These are phyloP conservation scores for Nebria ingens DNA, from an alignment of 1,140 invertebrate genomes.

Conservation along the genomic window DNA sequence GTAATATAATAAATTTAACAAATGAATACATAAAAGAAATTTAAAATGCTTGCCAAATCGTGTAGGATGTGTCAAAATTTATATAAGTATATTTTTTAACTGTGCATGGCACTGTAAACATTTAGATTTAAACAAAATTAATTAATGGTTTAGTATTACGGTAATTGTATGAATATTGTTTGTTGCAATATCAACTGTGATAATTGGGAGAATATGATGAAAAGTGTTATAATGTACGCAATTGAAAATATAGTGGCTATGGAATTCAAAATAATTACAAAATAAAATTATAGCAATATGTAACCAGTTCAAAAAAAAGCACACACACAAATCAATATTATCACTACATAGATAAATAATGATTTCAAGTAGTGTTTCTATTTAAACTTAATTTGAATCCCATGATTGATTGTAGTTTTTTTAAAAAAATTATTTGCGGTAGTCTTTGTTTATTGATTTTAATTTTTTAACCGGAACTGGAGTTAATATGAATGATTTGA, in stretches of 20 bases:
- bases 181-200: slow-evolving; percentile 2
- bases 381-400: no score
- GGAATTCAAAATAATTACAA: not conserved
- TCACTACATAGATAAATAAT: no score
- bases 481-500: no score
- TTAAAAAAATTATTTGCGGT: no score
- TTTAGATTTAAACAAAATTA: not conserved
- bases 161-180: not conserved
- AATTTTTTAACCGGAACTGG: no score
- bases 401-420: no score
- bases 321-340: no score
- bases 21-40: not conserved
- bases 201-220: not conserved
- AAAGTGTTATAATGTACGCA: no score
- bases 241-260: not conserved
- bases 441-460: no score
- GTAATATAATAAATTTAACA: no score
- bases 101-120: not conserved
- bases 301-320: not conserved
- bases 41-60: not conserved
- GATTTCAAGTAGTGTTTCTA: no score
- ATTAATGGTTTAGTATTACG: not conserved
- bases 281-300: not conserved
- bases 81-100: not conserved
- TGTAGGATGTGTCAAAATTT: slow-evolving; percentile 4